Evolutionary conservation across 92 coral and sea anemone genomes (phyloP).

Genomic region (Siderastrea radians): DNA sequence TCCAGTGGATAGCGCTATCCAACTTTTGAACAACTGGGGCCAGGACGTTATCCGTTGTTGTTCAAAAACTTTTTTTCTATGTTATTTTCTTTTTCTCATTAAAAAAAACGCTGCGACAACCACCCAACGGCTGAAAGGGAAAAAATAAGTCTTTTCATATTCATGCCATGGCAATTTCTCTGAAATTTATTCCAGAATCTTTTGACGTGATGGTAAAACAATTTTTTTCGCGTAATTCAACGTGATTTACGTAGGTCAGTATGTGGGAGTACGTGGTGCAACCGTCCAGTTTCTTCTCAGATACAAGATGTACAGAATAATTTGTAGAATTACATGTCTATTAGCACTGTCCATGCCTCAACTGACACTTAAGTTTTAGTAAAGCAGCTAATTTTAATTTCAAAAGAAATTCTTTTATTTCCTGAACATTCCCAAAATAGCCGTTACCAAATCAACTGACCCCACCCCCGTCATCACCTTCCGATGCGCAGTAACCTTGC

Average conservation of each 20-base stretch:
- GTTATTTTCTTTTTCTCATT: too few relatives aligned
- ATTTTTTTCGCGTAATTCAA: not conserved
- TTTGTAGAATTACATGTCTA: not conserved
- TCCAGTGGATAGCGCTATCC: too few relatives aligned
- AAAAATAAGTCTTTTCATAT: too few relatives aligned
- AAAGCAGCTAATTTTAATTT: not conserved
- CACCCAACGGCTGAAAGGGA: too few relatives aligned
- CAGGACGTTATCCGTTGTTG: too few relatives aligned
- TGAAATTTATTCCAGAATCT: not conserved
- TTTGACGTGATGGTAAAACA: conserved; percentile 15
- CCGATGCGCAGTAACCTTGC: conserved; percentile 70
- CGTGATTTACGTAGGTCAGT: not conserved
- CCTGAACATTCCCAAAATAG: conserved; percentile 27
- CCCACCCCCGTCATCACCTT: conserved; percentile 58
- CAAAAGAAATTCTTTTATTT: not conserved
- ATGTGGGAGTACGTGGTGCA: not conserved
- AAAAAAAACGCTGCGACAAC: too few relatives aligned
- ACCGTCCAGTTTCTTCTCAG: too few relatives aligned
- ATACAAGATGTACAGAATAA: not conserved
- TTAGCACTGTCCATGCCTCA: not conserved
- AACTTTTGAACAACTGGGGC: too few relatives aligned
- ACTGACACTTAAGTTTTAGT: not conserved
- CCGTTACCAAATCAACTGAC: conserved; percentile 39
- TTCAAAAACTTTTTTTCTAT: too few relatives aligned
- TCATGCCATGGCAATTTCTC: too few relatives aligned